Percentiles rank a stretch among this genome's conserved stretches.
phyloP scores from a whole-genome alignment of 2,113 vertebrate species.

The Laterallus jamaicensis region DNA sequence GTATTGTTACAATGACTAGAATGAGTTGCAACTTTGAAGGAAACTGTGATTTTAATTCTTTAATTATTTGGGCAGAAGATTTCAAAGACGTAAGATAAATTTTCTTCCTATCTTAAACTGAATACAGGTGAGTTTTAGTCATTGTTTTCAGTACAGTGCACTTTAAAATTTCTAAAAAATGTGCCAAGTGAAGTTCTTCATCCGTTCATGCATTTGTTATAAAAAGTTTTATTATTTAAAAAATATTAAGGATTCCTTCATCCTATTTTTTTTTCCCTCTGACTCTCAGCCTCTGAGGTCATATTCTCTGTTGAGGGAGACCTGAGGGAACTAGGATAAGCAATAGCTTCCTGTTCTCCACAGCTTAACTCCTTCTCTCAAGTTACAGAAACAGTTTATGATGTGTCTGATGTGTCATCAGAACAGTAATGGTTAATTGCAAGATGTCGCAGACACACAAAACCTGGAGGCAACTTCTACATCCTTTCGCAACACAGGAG shows the following conservation, averaged over 20 bases:
- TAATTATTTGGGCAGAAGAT: neutral
- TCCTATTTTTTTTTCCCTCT: neutral
- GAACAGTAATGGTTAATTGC: neutral
- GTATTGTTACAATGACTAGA: neutral
- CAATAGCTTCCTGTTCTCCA: neutral
- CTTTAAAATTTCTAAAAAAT: neutral
- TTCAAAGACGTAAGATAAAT: neutral
- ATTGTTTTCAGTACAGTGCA: neutral
- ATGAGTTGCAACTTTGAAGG: neutral
- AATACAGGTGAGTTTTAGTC: neutral
- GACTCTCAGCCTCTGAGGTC: neutral
- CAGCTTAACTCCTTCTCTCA: neutral
- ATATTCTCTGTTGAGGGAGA: neutral
- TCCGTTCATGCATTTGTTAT: neutral
- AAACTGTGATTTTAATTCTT: neutral
- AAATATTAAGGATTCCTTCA: neutral
- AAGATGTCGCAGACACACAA: neutral
- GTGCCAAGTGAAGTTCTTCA: neutral
- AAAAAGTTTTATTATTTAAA: neutral
- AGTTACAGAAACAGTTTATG: neutral
- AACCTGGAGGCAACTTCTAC: neutral
- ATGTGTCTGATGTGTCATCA: neutral
- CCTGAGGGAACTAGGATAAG: neutral
- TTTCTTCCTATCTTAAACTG: neutral
- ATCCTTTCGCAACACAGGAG: neutral